Conservation (phyloP, 2,113 vertebrate species). For the Symphodus melops region DNA sequence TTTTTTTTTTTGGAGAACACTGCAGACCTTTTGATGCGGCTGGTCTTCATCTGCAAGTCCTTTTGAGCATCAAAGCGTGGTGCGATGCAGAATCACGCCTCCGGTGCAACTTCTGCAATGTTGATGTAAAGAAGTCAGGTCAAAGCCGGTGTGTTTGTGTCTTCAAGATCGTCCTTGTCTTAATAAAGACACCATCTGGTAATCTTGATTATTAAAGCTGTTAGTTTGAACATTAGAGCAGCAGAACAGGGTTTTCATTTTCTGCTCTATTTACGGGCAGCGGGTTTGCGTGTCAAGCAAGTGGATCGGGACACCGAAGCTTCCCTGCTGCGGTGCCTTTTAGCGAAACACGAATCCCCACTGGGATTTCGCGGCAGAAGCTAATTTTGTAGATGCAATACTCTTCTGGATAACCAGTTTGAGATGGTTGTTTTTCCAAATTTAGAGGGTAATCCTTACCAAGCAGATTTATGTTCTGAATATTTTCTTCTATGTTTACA, state of each 20-base stretch:
- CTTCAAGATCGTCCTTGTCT: slow-evolving; percentile 28
- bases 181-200: slow-evolving; percentile 71
- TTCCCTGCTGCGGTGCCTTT: slow-evolving; percentile 19
- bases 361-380: not conserved
- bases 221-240: not conserved
- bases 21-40: slow-evolving; percentile 58
- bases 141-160: slow-evolving; percentile 25
- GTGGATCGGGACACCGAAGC: not conserved
- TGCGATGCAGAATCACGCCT: slow-evolving; percentile 31
- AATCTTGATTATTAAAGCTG: slow-evolving; percentile 56
- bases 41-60: slow-evolving; percentile 68
- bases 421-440: too few species aligned
- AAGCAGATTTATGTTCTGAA: not conserved
- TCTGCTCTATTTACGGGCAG: slow-evolving; percentile 43
- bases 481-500: not conserved
- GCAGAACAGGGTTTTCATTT: slow-evolving; percentile 23
- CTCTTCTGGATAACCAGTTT: too few species aligned
- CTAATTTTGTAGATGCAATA: not conserved
- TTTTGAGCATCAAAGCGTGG: slow-evolving; percentile 67
- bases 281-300: not conserved
- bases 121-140: slow-evolving; percentile 50
- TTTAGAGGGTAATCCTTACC: too few species aligned
- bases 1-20: slow-evolving; percentile 9
- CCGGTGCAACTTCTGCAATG: slow-evolving; percentile 46
- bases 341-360: slow-evolving; percentile 19